Base-by-base conservation (phyloP, 2,797 vertebrate genomes). In the Hozukius guyotensis region DNA sequence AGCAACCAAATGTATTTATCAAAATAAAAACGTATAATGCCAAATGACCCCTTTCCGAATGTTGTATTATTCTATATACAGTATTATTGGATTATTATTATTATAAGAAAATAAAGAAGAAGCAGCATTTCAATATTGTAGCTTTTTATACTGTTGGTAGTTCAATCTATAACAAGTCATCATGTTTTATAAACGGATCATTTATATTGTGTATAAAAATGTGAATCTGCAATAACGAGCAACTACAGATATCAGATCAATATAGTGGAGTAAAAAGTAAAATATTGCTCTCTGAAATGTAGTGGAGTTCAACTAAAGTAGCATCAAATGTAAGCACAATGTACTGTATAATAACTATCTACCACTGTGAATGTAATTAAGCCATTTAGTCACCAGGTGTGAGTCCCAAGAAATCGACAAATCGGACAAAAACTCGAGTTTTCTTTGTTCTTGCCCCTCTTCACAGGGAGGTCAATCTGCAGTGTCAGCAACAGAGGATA, bases 401-500 rank as follows among this genome's bases (percentile, higher is more conserved):
- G 13, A 72, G 56, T 63, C 18, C 68, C 10, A 59, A 72, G 12
- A 79, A 77, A 64, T 69, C 1, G 14, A 34, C 31, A 61, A n/a
- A 83, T 80, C 13, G 46, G 31, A 38, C 53, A 57, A 11, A 34
- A 75, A 60, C 46, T 56, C 18, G 1, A 29, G 42, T 80, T 84
- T 65, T 70, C 36, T 79, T 71, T 64, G 62, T 67, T 77, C 9
- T n/a, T 68, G 34, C 46, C 53, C 66, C 34, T 77, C 64, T 81
- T 72, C 65, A 42, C 7, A 4, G 4, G 49, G 60, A 73, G 75
- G 62, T 72, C 66, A 84, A 34, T 76, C 74, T 86, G 85, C 82
- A 67, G 71, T 83, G 56, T 87, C 88, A 89, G 84, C 66, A 64
- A 25, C 68, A 64, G 31, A 63, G 74, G 76, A 88, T 86, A 76